phyloP scores from a whole-genome alignment of 2,797 vertebrate species.

The Siniperca scherzeri region DNA sequence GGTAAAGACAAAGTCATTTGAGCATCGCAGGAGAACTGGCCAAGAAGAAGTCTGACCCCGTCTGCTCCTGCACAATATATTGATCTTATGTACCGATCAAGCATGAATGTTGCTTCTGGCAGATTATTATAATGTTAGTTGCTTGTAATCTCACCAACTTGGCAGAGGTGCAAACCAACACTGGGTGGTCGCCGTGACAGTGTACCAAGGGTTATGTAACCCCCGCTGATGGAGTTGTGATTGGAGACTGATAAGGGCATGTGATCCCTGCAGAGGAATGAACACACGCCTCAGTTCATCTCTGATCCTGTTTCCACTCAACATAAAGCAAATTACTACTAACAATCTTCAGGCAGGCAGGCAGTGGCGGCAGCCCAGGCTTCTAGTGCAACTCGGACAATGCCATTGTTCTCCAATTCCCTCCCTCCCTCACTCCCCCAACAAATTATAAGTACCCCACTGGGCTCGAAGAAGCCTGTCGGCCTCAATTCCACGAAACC shows the following conservation, averaged over 20 bases:
- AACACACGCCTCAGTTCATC: slow-evolving; percentile 70
- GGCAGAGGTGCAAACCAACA: slow-evolving; percentile 39
- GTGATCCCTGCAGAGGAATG: slow-evolving; percentile 77
- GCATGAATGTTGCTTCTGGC: slow-evolving; percentile 19
- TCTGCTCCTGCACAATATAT: slow-evolving; percentile 49
- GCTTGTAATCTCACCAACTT: slow-evolving; percentile 53
- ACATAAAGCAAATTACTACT: slow-evolving; percentile 81
- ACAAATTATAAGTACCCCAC: slow-evolving; percentile 84
- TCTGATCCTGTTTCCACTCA: slow-evolving; percentile 71
- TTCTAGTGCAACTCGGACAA: slow-evolving; percentile 70
- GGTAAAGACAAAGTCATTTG: slow-evolving; percentile 28
- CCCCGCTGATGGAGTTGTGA: slow-evolving; percentile 72
- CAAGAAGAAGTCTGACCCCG: slow-evolving; percentile 30
- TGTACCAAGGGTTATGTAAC: slow-evolving; percentile 71
- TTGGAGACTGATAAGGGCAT: slow-evolving; percentile 79
- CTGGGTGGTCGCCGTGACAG: slow-evolving; percentile 72
- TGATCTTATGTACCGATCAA: slow-evolving; percentile 40
- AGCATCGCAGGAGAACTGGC: slow-evolving; percentile 29
- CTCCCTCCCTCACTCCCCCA: slow-evolving; percentile 72
- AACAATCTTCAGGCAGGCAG: slow-evolving; percentile 75
- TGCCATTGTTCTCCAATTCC: slow-evolving; percentile 77
- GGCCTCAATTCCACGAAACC: slow-evolving; percentile 74
- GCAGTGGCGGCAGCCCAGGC: slow-evolving; percentile 50
- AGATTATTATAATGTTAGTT: slow-evolving; percentile 56
- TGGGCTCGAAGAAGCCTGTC: slow-evolving; percentile 81